Evolutionary conservation across 2,113 vertebrate species (phyloP), one percentile per base, ranked within the genome.

Genomic region (Ciconia boyciana): DNA sequence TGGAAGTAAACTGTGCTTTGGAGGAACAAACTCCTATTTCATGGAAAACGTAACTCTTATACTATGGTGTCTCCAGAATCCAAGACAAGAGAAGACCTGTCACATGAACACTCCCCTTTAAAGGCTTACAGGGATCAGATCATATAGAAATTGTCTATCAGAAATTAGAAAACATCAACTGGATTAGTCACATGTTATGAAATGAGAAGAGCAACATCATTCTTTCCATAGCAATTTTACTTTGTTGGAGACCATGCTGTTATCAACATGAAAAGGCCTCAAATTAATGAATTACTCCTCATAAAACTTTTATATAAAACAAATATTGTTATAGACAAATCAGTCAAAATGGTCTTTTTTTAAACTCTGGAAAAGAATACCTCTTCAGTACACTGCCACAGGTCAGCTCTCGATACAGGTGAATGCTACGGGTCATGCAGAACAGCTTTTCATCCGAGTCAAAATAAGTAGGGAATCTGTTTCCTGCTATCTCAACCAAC

Each of bases 401-500:
- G 70, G 98, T 99, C 80, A 99, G 98, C 64, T 99, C 99, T 90
- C 94, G 97, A 95, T 98, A 99, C 79, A 99, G 82, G 85, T 98
- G 97, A 93, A 99, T 87, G 51, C 96, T 98, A 51, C 86, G 65
- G 20, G 98, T 98, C 98, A 98, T 98, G 90, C 93, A 95, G 95
- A 98, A 90, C 62, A 99, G 90, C 32, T 98, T 98, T 97, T 98
- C 98, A 95, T 98, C 96, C 0, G 74, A 96, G 57, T 96, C 96
- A 97, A 98, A 99, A 62, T 98, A 98, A 41, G 94, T 6, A 41
- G 98, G 98, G 82, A 99, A 99, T 72, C 98, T 97, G 83, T 90
- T 97, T 95, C 96, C 97, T 93, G 99, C 99, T 32, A 99, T 98
- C 95, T 99, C 98, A 71, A 99, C 58, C 93, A 99, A 90, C 92